These are phyloP conservation scores for Rhombomys opimus DNA, from an alignment of 2,113 vertebrate genomes.

Conservation along the genomic window DNA sequence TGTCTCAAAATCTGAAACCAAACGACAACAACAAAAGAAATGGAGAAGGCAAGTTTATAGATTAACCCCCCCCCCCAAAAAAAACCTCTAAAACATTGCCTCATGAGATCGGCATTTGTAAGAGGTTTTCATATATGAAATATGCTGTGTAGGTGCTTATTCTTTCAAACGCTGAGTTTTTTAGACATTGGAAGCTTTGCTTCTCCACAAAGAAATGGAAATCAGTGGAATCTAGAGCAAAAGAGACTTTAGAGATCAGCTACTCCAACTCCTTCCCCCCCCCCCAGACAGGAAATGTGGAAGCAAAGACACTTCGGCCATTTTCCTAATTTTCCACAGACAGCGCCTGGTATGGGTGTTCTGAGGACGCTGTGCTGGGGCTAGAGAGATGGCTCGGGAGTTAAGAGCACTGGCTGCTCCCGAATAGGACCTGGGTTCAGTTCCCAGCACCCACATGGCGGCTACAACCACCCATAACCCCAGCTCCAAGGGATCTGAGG, in stretches of 20 bases:
- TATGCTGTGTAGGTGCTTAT: background rate
- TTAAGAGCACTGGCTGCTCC: background rate
- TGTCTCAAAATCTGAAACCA: background rate
- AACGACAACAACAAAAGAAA: background rate
- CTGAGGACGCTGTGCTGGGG: background rate
- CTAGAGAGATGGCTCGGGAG: background rate
- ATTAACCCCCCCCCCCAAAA: background rate
- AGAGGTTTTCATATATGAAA: slow-evolving; percentile 29
- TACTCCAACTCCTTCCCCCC: background rate
- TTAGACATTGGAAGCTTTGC: background rate
- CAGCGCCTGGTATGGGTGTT: background rate
- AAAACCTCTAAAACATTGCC: slow-evolving; percentile 7
- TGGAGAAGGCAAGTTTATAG: slow-evolving; percentile 15
- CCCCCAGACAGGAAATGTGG: background rate
- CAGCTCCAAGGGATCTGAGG: background rate
- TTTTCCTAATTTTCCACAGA: background rate
- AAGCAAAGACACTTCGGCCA: background rate
- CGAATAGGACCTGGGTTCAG: background rate
- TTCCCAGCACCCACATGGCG: background rate
- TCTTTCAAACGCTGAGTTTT: background rate
- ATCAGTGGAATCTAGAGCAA: background rate
- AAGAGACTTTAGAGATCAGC: slow-evolving; percentile 1
- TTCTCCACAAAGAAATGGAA: background rate
- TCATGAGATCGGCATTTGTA: background rate
- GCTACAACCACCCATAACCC: background rate